Evolutionary conservation across 2,113 vertebrate species (phyloP), one percentile per base, ranked within the genome.

Genomic region (Lates calcarifer): DNA sequence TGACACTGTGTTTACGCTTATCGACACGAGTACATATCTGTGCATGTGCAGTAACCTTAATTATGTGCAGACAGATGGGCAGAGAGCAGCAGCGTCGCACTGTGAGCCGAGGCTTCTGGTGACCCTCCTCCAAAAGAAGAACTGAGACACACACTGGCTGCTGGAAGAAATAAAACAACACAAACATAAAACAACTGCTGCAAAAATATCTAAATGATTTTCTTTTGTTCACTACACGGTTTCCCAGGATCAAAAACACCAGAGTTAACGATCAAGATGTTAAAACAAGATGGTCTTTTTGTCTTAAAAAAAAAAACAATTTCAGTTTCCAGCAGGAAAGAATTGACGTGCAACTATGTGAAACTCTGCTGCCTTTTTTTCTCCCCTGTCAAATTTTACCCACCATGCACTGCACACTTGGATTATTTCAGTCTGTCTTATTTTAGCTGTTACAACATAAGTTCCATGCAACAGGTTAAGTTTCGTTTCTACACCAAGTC

Each of bases 21-120:
- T 9, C 7, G 35, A 8, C 10, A 9, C 35, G 8, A 2, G 35
- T 37, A 9, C 8, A 37, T 37, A 6, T 37, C 35, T 37, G 35
- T 37, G 49, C 11, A 24, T 41, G 35, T 41, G 41, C 68, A 15
- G 35, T 71, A 29, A 71, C 53, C 53, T 71, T 41, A 53, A 28
- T 70, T 56, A 0, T 4, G 24, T 14, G 51, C n/a, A 39, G 17
- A 29, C 24, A 43, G 33, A 18, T 10, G 24, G 15, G 66, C 13
- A 35, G 5, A 26, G 64, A 9, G 1, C 62, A 43, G 37, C 2
- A 33, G 43, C 43, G 5, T 56, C 45, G 9, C 45, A 20, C 45
- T 18, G 49, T 51, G 49, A n/a, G 22, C 22, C n/a, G 49, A n/a
- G 22, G 49, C 49, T 51, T 47, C 45, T 2, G 3, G 45, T 22